Base-by-base conservation (phyloP, 2,797 vertebrate species). In the Arrhamphus sclerolepis region DNA sequence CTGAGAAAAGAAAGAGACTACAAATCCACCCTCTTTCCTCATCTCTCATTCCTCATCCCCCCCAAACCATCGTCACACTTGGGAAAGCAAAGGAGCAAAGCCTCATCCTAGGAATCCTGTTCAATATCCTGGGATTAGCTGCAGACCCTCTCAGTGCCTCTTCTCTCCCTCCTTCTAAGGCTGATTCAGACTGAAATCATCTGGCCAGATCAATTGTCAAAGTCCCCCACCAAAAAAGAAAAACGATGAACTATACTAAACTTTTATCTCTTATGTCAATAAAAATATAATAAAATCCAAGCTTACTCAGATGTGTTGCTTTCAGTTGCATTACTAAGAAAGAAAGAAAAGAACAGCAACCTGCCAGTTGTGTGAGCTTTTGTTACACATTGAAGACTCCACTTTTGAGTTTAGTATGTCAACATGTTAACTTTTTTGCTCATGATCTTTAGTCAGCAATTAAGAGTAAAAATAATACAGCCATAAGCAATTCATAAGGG, bases 41-140 rank as follows among this genome's bases (percentile, higher is more conserved):
- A n/a, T n/a, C n/a, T n/a, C n/a, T n/a, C n/a, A n/a, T 72, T 53
- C 75, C 74, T 26, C 74, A 41, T 20, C 34, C 56, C 73, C 57
- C 75, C 62, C 66, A 17, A 24, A 76, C 80, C 84, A 79, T 69
- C 81, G 91, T 93, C 92, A 93, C 91, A 93, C 89, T 91, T 87
- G 89, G 83, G 80, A 89, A 91, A 92, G 89, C 92, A 93, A 93
- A 92, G 90, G 87, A 91, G 87, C 84, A 79, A 86, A 84, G 85
- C 82, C 77, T 82, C 89, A 87, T 92, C 88, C 87, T 78, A 91
- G 89, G 91, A 93, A 93, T 92, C 91, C 91, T 75, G 82, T 89
- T 91, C 91, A 93, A 93, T 93, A 93, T 93, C 88, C 87, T 85
- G 87, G 89, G 92, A 93, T 93, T 93, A 93, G 80, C 85, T 71